Conservation (phyloP, 2,888 invertebrate genomes). For the Aphodius sticticus region DNA sequence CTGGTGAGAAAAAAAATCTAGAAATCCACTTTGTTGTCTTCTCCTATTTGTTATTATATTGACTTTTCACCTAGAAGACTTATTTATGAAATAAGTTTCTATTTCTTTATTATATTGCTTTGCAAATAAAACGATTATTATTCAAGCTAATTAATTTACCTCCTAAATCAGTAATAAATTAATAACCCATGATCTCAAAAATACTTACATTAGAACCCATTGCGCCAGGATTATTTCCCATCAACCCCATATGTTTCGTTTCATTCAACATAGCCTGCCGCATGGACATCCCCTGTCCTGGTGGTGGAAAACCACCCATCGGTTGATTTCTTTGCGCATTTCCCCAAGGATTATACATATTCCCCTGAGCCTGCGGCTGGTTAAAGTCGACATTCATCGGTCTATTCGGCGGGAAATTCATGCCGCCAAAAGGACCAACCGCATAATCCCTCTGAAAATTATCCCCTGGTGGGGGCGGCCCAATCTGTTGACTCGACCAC, state of each 20-base stretch:
- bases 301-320: slow-evolving; percentile 28
- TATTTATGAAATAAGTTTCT: too few species aligned
- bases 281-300: slow-evolving; percentile 51
- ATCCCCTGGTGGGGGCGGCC: slow-evolving; percentile 30
- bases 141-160: background rate
- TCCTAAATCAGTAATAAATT: background rate
- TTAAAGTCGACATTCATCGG: slow-evolving; percentile 39
- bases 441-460: slow-evolving; percentile 24
- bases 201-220: slow-evolving; percentile 35
- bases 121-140: too few species aligned
- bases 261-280: slow-evolving; percentile 59
- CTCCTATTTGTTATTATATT: too few species aligned
- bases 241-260: slow-evolving; percentile 46
- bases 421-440: background rate
- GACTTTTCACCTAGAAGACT: too few species aligned
- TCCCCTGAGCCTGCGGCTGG: slow-evolving; percentile 40
- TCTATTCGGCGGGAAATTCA: slow-evolving; percentile 34
- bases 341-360: slow-evolving; percentile 51
- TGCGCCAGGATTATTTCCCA: slow-evolving; percentile 29
- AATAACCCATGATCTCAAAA: background rate
- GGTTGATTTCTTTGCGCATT: slow-evolving; percentile 33
- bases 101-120: too few species aligned
- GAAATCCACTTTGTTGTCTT: too few species aligned
- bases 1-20: too few species aligned
- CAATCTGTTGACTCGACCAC: slow-evolving; percentile 43